Percentiles rank a stretch among this genome's conserved stretches.
These are phyloP conservation scores for Neosilurus mollespiculum DNA, from an alignment of 2,797 vertebrate genomes.

Conservation along the genomic window DNA sequence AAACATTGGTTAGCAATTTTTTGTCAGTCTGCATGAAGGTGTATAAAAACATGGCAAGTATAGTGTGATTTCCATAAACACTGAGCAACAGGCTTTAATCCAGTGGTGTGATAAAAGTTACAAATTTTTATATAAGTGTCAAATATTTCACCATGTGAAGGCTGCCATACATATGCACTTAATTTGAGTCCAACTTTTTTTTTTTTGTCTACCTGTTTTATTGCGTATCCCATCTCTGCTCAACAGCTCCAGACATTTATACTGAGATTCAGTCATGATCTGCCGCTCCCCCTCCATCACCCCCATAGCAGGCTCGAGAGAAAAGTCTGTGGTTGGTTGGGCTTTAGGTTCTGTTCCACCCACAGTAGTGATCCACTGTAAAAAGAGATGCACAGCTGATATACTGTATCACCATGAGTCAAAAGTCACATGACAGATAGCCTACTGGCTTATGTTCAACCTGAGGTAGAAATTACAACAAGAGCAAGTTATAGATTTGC, in stretches of 20 bases:
- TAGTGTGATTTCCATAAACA: not conserved
- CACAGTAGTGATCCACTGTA: conserved; percentile 47
- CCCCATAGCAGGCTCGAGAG: conserved; percentile 59
- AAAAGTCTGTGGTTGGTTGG: conserved; percentile 57
- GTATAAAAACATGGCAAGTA: not conserved
- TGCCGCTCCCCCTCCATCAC: conserved; percentile 56
- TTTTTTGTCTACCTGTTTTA: conserved; percentile 67
- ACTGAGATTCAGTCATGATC: conserved; percentile 63
- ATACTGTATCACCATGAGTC: not conserved
- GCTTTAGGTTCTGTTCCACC: conserved; percentile 45
- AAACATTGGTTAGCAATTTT: not conserved
- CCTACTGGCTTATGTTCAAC: not conserved
- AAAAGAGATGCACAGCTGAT: conserved; percentile 28
- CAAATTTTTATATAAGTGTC: not conserved
- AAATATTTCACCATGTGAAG: not conserved
- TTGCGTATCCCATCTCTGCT: conserved; percentile 58
- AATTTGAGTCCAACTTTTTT: not conserved
- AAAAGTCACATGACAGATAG: not conserved
- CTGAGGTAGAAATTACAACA: not conserved
- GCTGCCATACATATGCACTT: not conserved
- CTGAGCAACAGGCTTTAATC: not conserved
- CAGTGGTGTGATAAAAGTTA: no score
- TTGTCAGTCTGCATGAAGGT: not conserved
- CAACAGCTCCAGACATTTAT: conserved; percentile 68
- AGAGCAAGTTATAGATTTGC: not conserved